Conservation (phyloP, 2,797 vertebrate genomes). For the Anguilla obscura region DNA sequence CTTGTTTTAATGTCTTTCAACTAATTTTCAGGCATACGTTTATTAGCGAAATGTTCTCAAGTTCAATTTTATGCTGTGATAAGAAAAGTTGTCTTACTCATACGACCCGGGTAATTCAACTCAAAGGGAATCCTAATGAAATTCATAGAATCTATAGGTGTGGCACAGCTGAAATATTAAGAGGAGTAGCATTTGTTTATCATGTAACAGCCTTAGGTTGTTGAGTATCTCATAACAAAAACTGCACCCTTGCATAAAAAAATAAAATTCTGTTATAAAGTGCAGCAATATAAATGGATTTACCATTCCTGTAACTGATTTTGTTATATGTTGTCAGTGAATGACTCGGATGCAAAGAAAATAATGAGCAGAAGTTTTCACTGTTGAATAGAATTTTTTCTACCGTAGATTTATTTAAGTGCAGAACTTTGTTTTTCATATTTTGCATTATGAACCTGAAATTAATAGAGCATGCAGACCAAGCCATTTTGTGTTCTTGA, state of each 20-base stretch:
- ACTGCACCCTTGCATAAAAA: background rate
- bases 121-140: constrained; percentile 29
- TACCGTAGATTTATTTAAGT: constrained; percentile 11
- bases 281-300: constrained; percentile 28
- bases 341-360: background rate
- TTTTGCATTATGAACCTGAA: constrained; percentile 20
- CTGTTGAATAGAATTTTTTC: constrained; percentile 16
- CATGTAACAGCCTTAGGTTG: constrained; percentile 7
- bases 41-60: constrained; percentile 45
- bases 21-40: constrained; percentile 46
- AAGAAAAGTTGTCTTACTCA: constrained; percentile 9
- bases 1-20: constrained; percentile 46
- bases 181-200: constrained; percentile 27
- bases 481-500: constrained; percentile 13
- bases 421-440: background rate
- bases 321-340: background rate
- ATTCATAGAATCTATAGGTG: constrained; percentile 32
- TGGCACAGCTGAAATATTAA: constrained; percentile 30
- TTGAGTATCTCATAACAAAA: background rate
- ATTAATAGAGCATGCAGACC: constrained; percentile 19
- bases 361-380: background rate
- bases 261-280: constrained; percentile 18
- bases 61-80: constrained; percentile 29
- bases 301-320: constrained; percentile 30
- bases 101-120: constrained; percentile 14